Conservation (phyloP, 2,113 vertebrate genomes). For the Nothobranchius furzeri region DNA sequence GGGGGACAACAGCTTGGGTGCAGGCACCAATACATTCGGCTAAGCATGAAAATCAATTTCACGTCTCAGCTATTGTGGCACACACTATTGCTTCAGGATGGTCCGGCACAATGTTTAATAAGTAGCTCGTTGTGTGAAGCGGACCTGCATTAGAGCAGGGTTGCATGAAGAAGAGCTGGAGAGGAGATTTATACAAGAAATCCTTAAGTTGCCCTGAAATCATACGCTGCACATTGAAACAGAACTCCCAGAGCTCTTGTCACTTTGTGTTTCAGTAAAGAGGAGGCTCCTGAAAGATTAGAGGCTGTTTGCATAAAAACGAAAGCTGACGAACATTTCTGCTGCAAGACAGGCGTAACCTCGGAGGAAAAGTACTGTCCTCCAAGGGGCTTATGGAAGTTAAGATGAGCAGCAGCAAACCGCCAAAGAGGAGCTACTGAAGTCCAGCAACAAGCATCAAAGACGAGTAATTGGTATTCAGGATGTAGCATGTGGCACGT, state of each 20-base stretch:
- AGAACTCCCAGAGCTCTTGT: conserved; percentile 60
- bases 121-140: conserved; percentile 49
- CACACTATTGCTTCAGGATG: conserved; percentile 56
- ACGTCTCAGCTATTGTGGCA: conserved; percentile 60
- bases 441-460: conserved; percentile 63
- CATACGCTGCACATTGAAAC: conserved; percentile 38
- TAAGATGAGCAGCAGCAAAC: conserved; percentile 56
- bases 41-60: conserved; percentile 77
- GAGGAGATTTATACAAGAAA: conserved; percentile 41
- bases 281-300: conserved; percentile 67
- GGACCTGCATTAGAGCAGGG: conserved; percentile 45
- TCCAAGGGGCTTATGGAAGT: conserved; percentile 51
- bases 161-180: conserved; percentile 30
- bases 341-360: conserved; percentile 58
- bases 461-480: conserved; percentile 69
- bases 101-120: conserved; percentile 58
- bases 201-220: conserved; percentile 45
- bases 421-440: conserved; percentile 26
- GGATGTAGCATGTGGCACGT: conserved; percentile 47
- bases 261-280: conserved; percentile 57
- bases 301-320: conserved; percentile 68
- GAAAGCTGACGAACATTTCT: conserved; percentile 65
- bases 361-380: conserved; percentile 52
- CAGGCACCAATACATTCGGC: conserved; percentile 64
- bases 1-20: conserved; percentile 53